Evolutionary conservation across 2,113 vertebrate species (phyloP).

Genomic region (Terrapene triunguis): DNA sequence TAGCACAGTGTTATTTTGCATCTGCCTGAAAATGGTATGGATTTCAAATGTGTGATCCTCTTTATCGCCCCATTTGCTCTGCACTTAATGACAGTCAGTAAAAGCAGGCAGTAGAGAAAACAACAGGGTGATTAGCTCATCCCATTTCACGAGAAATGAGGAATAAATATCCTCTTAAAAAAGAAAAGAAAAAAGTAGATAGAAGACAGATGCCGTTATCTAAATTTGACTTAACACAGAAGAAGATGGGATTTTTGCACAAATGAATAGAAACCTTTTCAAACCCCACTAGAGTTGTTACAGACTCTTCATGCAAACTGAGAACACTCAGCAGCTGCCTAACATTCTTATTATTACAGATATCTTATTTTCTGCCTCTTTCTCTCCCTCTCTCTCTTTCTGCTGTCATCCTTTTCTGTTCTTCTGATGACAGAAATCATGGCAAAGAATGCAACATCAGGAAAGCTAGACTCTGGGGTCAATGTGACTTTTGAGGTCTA

Average conservation of each 20-base stretch:
- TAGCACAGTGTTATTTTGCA: background rate
- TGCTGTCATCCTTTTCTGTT: background rate
- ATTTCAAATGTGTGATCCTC: conserved; percentile 4
- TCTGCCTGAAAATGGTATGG: background rate
- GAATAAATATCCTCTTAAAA: background rate
- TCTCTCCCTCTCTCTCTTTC: background rate
- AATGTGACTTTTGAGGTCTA: too few relatives aligned
- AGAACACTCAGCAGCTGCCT: background rate
- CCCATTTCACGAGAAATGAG: background rate
- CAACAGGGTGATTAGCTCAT: background rate
- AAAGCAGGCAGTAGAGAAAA: background rate
- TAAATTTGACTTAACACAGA: background rate
- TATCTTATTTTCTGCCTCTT: background rate
- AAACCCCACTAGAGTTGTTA: background rate
- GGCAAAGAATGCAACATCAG: background rate
- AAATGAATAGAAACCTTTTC: background rate
- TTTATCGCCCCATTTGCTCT: background rate
- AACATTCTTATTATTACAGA: background rate
- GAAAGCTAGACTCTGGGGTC: background rate
- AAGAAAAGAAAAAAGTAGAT: background rate
- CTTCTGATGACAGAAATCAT: background rate
- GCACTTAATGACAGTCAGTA: background rate
- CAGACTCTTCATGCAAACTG: background rate
- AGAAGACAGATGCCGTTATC: background rate
- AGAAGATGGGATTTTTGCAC: background rate